Evolutionary conservation across 2,888 invertebrate species (phyloP).

Genomic region (Drosophila differens): DNA sequence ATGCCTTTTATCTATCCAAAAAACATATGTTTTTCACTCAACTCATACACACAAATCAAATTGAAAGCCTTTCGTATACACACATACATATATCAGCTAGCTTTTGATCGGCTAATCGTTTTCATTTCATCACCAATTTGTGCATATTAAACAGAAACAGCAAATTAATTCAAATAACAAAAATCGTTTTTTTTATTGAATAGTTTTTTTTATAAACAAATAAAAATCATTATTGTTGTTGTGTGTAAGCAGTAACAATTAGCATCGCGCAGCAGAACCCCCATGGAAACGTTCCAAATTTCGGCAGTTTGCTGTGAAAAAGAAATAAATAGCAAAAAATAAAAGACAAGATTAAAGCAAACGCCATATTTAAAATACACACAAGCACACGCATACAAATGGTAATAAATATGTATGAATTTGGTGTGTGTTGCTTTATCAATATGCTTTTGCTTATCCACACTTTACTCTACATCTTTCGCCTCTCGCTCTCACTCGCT

Average conservation of each 20-base stretch:
- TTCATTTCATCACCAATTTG: not conserved
- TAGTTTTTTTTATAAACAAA: constrained; percentile 44
- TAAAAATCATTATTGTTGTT: constrained; percentile 29
- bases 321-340: constrained; percentile 19
- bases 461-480: constrained; percentile 30
- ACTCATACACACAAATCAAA: not conserved
- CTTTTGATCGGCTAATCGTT: not conserved
- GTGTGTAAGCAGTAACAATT: constrained; percentile 39
- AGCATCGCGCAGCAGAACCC: constrained; percentile 26
- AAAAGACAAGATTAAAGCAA: constrained; percentile 49
- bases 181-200: constrained; percentile 55
- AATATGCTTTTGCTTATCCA: constrained; percentile 43
- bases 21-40: not conserved
- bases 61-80: not conserved
- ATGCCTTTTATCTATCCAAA: not conserved
- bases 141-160: constrained; percentile 28
- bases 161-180: constrained; percentile 43
- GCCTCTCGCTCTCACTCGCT: not conserved
- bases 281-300: constrained; percentile 12
- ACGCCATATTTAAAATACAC: constrained; percentile 43
- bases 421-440: constrained; percentile 30
- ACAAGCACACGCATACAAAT: not conserved
- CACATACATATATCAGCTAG: not conserved
- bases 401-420: not conserved
- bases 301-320: constrained; percentile 40